Conservation (phyloP, 2,888 invertebrate species). For the Pyrrhia umbra region DNA sequence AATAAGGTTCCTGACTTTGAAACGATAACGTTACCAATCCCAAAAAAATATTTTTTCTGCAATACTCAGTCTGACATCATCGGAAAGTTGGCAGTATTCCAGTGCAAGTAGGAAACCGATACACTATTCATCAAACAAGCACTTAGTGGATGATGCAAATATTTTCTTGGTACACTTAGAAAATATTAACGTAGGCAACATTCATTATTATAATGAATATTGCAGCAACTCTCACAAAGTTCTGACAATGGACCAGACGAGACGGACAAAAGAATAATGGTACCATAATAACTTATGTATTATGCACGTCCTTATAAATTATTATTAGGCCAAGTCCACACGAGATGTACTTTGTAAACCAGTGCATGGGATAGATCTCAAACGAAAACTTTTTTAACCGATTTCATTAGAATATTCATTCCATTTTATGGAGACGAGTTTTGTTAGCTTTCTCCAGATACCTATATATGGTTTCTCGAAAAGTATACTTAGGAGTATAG, state of each 20-base stretch:
- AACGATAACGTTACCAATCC: conserved; percentile 50
- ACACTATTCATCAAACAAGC: conserved; percentile 65
- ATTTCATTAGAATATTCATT: background rate
- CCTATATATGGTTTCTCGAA: background rate
- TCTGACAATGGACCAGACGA: conserved; percentile 54
- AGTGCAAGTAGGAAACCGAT: conserved; percentile 65
- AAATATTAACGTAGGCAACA: conserved; percentile 41
- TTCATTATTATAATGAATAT: conserved; percentile 51
- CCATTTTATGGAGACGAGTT: background rate
- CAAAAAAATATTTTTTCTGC: conserved; percentile 44
- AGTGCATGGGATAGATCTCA: conserved; percentile 59
- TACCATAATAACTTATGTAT: conserved; percentile 50
- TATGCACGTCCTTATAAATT: conserved; percentile 66
- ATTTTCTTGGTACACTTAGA: conserved; percentile 19
- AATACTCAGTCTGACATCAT: conserved; percentile 55
- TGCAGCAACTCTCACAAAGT: conserved; percentile 48
- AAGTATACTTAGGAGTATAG: background rate
- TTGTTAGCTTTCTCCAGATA: conserved; percentile 11
- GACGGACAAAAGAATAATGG: conserved; percentile 53
- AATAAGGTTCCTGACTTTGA: conserved; percentile 70
- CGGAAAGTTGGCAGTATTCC: conserved; percentile 71
- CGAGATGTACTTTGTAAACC: conserved; percentile 60
- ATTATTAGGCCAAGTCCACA: conserved; percentile 71
- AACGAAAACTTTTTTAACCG: conserved; percentile 29
- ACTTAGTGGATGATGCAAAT: conserved; percentile 56